Percentiles rank a stretch among this genome's conserved stretches.
These are phyloP conservation scores for Rhingia rostrata DNA, from an alignment of 2,888 invertebrate species.

Conservation along the genomic window DNA sequence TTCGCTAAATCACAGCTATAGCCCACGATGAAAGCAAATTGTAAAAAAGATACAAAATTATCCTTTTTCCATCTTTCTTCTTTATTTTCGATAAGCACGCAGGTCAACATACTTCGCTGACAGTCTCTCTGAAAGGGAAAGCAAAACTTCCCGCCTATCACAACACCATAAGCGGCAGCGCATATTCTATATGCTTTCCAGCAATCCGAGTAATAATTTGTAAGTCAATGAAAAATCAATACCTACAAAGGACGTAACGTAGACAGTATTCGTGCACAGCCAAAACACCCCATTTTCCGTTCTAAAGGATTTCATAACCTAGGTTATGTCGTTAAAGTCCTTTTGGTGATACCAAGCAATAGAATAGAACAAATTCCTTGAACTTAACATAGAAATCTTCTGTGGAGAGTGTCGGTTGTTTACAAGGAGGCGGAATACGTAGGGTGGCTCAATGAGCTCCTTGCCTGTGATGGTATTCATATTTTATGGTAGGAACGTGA, in stretches of 20 bases:
- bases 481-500: constrained; percentile 49
- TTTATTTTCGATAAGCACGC: constrained; percentile 6
- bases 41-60: too few relatives aligned
- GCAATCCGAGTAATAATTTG: constrained; percentile 27
- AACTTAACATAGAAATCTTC: constrained; percentile 40
- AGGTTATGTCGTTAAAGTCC: constrained; percentile 25
- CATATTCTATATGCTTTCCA: neutral
- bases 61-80: too few relatives aligned
- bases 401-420: constrained; percentile 39
- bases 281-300: constrained; percentile 14
- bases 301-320: constrained; percentile 40
- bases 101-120: constrained; percentile 31
- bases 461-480: constrained; percentile 9
- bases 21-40: neutral
- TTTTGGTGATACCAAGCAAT: too few relatives aligned
- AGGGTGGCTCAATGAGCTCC: constrained; percentile 6
- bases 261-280: constrained; percentile 14
- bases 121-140: constrained; percentile 45
- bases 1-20: constrained; percentile 6
- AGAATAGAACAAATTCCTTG: constrained; percentile 9
- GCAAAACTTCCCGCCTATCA: constrained; percentile 5
- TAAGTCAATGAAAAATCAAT: constrained; percentile 50
- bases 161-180: neutral
- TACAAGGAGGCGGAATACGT: neutral
- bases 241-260: constrained; percentile 23